Evolutionary conservation across 2,113 vertebrate genomes (phyloP).

Genomic region (Acanthochromis polyacanthus): DNA sequence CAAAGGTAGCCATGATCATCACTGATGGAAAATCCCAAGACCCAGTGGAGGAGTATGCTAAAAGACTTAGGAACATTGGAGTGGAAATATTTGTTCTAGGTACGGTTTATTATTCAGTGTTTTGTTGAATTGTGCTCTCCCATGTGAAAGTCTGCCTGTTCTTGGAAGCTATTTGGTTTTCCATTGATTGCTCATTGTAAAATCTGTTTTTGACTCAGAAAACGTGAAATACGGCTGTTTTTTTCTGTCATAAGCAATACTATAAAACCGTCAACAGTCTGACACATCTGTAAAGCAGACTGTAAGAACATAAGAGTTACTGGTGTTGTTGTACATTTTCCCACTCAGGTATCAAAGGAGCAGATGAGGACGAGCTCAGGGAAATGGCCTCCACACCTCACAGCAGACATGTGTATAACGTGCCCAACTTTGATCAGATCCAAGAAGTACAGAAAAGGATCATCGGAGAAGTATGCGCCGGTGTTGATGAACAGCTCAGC

Average conservation of each 20-base stretch:
- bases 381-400: constrained; percentile 94
- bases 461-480: constrained; percentile 93
- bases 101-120: constrained; percentile 81
- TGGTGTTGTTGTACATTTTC: constrained; percentile 44
- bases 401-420: constrained; percentile 94
- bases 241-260: constrained; percentile 18
- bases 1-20: constrained; percentile 97
- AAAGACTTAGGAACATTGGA: constrained; percentile 92
- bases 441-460: constrained; percentile 93
- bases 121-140: constrained; percentile 58
- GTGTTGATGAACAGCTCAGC: constrained; percentile 94
- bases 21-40: constrained; percentile 99
- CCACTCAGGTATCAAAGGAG: constrained; percentile 95
- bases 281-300: constrained; percentile 62
- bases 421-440: constrained; percentile 96
- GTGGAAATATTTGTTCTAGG: constrained; percentile 98
- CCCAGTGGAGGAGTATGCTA: constrained; percentile 93
- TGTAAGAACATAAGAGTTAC: constrained; percentile 24
- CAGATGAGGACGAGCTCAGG: constrained; percentile 95
- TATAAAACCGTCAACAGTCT: constrained; percentile 15
- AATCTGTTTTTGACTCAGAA: constrained; percentile 49
- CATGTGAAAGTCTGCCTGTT: constrained; percentile 60
- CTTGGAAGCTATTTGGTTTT: constrained; percentile 71
- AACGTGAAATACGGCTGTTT: constrained; percentile 39
- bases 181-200: constrained; percentile 48